These are phyloP conservation scores for Dromiciops gliroides DNA, from an alignment of 2,113 vertebrate species.

Conservation along the genomic window DNA sequence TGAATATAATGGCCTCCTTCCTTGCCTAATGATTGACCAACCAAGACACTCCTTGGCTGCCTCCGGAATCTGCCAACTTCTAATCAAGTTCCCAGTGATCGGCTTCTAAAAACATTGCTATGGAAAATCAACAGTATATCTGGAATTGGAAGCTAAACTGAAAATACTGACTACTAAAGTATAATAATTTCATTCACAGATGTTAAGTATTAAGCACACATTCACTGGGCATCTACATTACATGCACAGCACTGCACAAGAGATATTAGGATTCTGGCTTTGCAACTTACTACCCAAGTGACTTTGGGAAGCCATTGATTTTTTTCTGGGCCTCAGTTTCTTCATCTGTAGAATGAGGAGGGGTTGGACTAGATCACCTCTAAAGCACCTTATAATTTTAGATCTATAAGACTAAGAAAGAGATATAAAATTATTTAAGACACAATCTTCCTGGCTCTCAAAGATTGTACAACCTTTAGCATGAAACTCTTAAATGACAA, in stretches of 20 bases:
- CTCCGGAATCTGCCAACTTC: not conserved
- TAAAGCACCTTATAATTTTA: not conserved
- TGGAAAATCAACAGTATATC: not conserved
- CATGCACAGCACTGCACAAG: too few species aligned
- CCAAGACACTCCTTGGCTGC: not conserved
- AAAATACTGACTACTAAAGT: not conserved
- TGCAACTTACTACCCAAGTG: too few species aligned
- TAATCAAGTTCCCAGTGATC: too few species aligned
- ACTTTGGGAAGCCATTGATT: not conserved
- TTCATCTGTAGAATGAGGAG: not conserved
- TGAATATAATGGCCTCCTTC: not conserved
- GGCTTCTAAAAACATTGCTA: too few species aligned
- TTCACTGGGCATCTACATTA: not conserved
- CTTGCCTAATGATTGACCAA: not conserved
- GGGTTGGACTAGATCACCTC: not conserved
- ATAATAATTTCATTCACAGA: slow-evolving; percentile 27
- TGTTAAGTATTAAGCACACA: slow-evolving; percentile 6
- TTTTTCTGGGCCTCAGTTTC: not conserved
- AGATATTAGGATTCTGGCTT: too few species aligned
- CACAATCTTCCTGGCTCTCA: not conserved
- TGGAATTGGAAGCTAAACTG: not conserved
- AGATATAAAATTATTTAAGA: not conserved
- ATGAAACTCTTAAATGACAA: not conserved
- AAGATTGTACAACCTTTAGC: not conserved
- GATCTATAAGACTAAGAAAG: not conserved